Conservation (phyloP, 1,140 invertebrate species). For the Aphis craccivora region DNA sequence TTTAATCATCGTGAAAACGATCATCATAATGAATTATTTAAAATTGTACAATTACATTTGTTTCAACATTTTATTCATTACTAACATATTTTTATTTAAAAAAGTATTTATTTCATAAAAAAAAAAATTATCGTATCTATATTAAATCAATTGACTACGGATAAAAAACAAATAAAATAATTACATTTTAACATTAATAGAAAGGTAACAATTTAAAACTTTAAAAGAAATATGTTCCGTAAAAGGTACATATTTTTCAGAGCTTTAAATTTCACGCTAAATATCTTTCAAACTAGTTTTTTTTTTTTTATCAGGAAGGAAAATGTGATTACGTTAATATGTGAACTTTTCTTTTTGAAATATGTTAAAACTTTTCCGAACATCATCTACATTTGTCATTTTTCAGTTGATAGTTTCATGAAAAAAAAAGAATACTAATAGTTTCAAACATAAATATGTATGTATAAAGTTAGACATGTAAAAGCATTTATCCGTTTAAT, state of each 20-base stretch:
- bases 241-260: neutral
- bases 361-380: constrained; percentile 24
- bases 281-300: constrained; percentile 4
- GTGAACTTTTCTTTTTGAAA: constrained; percentile 7
- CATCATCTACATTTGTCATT: constrained; percentile 30
- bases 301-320: neutral
- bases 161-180: neutral
- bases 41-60: too few relatives aligned
- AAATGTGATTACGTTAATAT: constrained; percentile 38
- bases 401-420: constrained; percentile 13
- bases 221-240: neutral
- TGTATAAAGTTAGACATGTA: neutral
- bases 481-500: constrained; percentile 19
- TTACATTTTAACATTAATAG: neutral
- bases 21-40: too few relatives aligned
- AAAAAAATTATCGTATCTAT: too few relatives aligned
- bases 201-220: neutral
- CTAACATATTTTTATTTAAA: too few relatives aligned
- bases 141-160: neutral
- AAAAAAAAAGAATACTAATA: constrained; percentile 42
- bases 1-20: too few relatives aligned
- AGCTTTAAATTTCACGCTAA: constrained; percentile 13
- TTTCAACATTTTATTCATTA: too few relatives aligned
- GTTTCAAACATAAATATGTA: constrained; percentile 19
- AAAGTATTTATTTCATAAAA: too few relatives aligned